These are phyloP conservation scores for Gobiocypris rarus DNA, from an alignment of 2,113 vertebrate species.

Conservation along the genomic window DNA sequence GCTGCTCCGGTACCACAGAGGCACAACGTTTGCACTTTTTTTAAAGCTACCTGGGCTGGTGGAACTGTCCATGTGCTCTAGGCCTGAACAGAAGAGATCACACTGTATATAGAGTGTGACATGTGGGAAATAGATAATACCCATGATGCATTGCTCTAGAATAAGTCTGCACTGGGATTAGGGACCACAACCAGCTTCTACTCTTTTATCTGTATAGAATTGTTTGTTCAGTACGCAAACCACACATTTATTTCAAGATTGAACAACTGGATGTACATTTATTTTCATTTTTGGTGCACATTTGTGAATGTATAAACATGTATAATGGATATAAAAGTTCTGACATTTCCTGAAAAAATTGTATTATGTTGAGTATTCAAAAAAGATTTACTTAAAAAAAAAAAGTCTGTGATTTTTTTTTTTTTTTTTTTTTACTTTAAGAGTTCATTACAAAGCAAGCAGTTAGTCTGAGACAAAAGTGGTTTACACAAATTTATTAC, in stretches of 20 bases:
- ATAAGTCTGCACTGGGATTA: neutral
- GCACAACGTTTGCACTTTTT: conserved; percentile 63
- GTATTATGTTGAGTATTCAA: conserved; percentile 60
- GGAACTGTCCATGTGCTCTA: conserved; percentile 11
- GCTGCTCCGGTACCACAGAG: neutral
- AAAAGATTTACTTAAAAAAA: conserved; percentile 22
- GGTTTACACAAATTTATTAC: conserved; percentile 80
- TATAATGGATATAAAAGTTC: conserved; percentile 27
- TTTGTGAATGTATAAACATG: conserved; percentile 38
- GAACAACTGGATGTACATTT: conserved; percentile 53
- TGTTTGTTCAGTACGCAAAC: conserved; percentile 23
- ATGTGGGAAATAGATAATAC: neutral
- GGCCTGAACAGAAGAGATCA: neutral
- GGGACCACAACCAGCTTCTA: conserved; percentile 30
- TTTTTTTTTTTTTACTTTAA: no score
- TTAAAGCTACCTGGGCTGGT: conserved; percentile 6
- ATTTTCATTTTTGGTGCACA: conserved; percentile 25
- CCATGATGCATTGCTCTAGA: conserved; percentile 38
- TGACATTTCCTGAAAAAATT: conserved; percentile 29
- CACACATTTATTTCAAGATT: conserved; percentile 37
- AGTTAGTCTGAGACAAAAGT: neutral
- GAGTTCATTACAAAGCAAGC: neutral
- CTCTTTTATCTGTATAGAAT: conserved; percentile 52
- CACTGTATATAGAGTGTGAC: neutral
- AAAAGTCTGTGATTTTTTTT: neutral